phyloP scores from a whole-genome alignment of 2,113 vertebrate species.

The Platycercus adscitus region DNA sequence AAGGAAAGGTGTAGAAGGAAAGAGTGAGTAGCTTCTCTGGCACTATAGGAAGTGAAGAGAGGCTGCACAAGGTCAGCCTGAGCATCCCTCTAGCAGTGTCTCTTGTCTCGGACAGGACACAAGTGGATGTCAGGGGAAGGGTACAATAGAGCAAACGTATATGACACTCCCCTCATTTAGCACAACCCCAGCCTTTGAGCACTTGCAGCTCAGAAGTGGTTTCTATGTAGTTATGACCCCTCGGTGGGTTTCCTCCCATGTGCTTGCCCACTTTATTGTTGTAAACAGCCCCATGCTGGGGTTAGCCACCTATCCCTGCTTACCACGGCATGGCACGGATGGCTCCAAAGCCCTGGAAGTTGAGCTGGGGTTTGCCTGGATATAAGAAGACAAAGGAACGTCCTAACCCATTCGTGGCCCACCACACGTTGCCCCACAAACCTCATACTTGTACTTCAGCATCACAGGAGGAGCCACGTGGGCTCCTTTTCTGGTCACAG shows the following conservation, averaged over 20 bases:
- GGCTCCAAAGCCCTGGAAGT: neutral
- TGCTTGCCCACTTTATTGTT: neutral
- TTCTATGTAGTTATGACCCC: neutral
- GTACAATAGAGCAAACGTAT: neutral
- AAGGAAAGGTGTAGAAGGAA: neutral
- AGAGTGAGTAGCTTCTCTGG: neutral
- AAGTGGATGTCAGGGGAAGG: neutral
- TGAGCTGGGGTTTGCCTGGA: neutral
- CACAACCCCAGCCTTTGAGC: neutral
- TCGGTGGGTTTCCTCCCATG: neutral
- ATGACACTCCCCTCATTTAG: neutral
- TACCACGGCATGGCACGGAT: rapidly evolving
- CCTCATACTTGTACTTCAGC: neutral
- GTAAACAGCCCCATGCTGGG: neutral
- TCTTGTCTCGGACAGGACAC: neutral
- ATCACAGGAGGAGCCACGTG: rapidly evolving
- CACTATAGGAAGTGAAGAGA: neutral
- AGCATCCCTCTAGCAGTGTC: rapidly evolving
- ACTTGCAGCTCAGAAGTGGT: neutral
- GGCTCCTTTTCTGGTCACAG: neutral
- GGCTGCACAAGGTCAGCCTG: neutral
- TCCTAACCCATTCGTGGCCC: neutral
- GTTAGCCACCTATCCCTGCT: neutral
- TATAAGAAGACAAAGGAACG: neutral
- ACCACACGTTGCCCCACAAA: neutral